Evolutionary conservation across 2,888 invertebrate species (phyloP).

Genomic region (Deilephila porcellus): DNA sequence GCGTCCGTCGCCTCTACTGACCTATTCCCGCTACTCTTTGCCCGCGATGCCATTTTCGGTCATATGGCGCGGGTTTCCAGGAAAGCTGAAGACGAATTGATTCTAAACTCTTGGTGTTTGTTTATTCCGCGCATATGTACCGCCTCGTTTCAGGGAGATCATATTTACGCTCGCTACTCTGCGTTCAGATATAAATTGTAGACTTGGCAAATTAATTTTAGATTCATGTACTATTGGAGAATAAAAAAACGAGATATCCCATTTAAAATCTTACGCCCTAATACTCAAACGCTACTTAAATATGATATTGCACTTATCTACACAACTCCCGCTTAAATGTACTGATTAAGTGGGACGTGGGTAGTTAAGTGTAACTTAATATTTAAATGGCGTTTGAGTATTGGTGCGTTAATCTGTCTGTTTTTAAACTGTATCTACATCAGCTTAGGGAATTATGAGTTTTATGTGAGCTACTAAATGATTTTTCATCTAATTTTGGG

Average conservation of each 20-base stretch:
- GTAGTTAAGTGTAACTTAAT: too few species aligned
- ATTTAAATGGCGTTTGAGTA: too few species aligned
- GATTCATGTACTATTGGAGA: not conserved
- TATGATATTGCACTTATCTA: too few species aligned
- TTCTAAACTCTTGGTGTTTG: conserved; percentile 20
- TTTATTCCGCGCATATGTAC: conserved; percentile 14
- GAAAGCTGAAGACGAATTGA: conserved; percentile 41
- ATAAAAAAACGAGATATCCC: not conserved
- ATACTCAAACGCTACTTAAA: too few species aligned
- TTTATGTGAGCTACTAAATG: too few species aligned
- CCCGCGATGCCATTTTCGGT: conserved; percentile 48
- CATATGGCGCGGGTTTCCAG: conserved; percentile 51
- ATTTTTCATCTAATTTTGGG: too few species aligned
- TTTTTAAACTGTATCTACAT: too few species aligned
- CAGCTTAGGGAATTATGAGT: too few species aligned
- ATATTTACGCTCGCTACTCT: not conserved
- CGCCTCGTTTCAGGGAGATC: not conserved
- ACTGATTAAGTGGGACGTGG: too few species aligned
- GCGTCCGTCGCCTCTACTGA: not conserved
- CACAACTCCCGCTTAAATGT: too few species aligned
- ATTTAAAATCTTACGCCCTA: not conserved
- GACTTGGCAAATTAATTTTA: not conserved
- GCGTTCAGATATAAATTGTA: not conserved
- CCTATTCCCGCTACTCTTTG: conserved; percentile 42
- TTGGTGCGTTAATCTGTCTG: too few species aligned